Evolutionary conservation across 2,113 vertebrate species (phyloP), one percentile per base, ranked within the genome.

Genomic region (Gymnogyps californianus): DNA sequence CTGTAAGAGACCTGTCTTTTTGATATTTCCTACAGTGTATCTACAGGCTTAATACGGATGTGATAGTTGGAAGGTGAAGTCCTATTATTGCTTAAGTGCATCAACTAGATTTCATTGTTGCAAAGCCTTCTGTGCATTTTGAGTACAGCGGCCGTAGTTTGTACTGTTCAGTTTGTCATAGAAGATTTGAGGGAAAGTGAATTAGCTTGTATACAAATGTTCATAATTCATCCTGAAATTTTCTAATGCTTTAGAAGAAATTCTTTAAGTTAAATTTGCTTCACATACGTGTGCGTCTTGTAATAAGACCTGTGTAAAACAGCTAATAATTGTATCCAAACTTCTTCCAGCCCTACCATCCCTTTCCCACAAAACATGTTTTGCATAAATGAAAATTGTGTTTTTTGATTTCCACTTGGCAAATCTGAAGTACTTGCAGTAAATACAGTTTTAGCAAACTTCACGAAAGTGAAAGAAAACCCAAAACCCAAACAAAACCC

Each of bases 401-500:
- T 67, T 90, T 97, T 98, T 94, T 96, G 54, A 78, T 97, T 91
- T 84, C 57, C 79, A 40, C 40, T 64, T 96, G 90, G 83, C 94
- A 94, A 90, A 95, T 97, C 21, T 96, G 87, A 96, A 95, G 69
- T 83, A 91, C 72, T 93, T 94, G 70, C 52, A 64, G 70, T 92
- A 85, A 90, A 92, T 55, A 83, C 20, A 61, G 44, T 92, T 85
- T 84, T 40, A 20, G 80, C 57, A 90, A 94, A 81, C 70, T 65
- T 61, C 40, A 57, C 49, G 87, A 74, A 76, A 75, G 38, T 84
- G 20, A 57, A 92, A 83, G 72, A 80, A 70, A 51, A 44, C 38
- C 78, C 14, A 29, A n/a, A 76, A 10, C 6, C 8, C 13, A 6
- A 58, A 25, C 29, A 69, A 55, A 55, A 13, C 52, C 7, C 47